A percentile compares a stretch with the other conserved stretches of the same genome.
Evolutionary conservation across 2,888 invertebrate genomes (phyloP).

Genomic region (Megastigmus dorsalis): DNA sequence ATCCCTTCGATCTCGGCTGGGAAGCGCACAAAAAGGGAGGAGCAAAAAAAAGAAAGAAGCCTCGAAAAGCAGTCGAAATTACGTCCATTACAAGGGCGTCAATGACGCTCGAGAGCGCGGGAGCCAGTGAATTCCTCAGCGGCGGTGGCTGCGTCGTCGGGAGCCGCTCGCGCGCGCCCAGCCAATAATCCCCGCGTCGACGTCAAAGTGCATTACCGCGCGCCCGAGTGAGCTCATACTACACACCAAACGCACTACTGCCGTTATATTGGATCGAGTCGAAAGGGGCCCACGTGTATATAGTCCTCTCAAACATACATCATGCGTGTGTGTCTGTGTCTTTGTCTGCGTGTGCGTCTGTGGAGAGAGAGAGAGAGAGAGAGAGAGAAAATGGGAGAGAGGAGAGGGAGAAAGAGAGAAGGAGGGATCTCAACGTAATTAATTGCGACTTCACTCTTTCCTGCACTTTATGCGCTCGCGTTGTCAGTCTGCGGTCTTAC

Average conservation of each 20-base stretch:
- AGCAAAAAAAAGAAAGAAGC: too few species aligned
- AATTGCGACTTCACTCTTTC: slow-evolving; percentile 71
- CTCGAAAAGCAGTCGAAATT: slow-evolving; percentile 3
- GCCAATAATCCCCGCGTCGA: slow-evolving; percentile 38
- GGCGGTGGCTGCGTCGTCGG: too few species aligned
- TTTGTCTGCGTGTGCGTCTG: not conserved
- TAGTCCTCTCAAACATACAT: not conserved
- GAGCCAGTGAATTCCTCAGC: not conserved
- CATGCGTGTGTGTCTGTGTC: not conserved
- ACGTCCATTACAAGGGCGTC: slow-evolving; percentile 29
- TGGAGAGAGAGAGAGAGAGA: not conserved
- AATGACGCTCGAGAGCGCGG: not conserved
- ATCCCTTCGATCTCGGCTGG: too few species aligned
- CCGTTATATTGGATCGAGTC: not conserved
- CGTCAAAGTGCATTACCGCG: slow-evolving; percentile 42
- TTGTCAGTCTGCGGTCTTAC: slow-evolving; percentile 61
- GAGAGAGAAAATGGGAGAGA: slow-evolving; percentile 32
- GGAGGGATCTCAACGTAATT: slow-evolving; percentile 64
- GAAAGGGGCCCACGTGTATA: not conserved
- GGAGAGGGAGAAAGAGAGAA: not conserved
- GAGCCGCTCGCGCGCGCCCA: too few species aligned
- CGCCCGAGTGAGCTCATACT: not conserved
- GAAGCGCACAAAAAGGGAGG: too few species aligned
- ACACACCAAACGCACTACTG: too few species aligned
- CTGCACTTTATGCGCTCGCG: slow-evolving; percentile 65